Evolutionary conservation across 1,140 invertebrate species (phyloP), one percentile per base, ranked within the genome.

Genomic region (Colletes latitarsis): DNA sequence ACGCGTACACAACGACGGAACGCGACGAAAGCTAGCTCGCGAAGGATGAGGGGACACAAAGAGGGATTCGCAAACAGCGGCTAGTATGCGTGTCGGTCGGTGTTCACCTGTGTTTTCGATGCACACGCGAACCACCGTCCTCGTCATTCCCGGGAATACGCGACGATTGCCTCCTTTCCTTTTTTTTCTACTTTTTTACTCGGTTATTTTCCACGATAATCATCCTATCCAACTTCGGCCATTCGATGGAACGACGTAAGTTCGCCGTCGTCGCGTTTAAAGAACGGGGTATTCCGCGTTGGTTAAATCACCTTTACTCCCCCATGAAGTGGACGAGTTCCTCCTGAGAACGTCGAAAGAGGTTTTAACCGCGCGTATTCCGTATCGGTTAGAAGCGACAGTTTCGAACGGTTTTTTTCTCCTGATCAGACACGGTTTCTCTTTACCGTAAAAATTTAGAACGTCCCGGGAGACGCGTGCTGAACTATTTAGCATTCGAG

Each of bases 1-100:
- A 91, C 88, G 86, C 88, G 86, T 89, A 92, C 85, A 91, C 89
- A 91, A 85, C 82, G 46, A 52, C 12, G 76, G 84, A 84, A 75
- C 79, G 88, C 83, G 89, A 84, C 84, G 83, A 90, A 88, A 88
- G 84, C 85, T 84, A 77, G 70, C 83, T 67, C 77, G 73, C 77
- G 86, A 84, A 91, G 83, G 83, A 88, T 76, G 84, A 81, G 73
- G 70, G 64, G 76, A 69, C 72, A 85, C 71, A 86, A 82, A 88
- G 79, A 60, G 77, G 39, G 76, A 64, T 43, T 60, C 68, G 83
- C 76, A 81, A 73, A 79, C 52, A 76, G 73, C 30, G 39, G 69
- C 10, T 15, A 3, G 14, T 41, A 15, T 6, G 39, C 8, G 41
- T 43, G 10, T 21, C 10, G 46, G 6, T 69, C 57, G 30, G 39